Percentiles rank a stretch among this genome's conserved stretches.
phyloP scores from a whole-genome alignment of 2,113 vertebrate genomes.

The Bungarus multicinctus region DNA sequence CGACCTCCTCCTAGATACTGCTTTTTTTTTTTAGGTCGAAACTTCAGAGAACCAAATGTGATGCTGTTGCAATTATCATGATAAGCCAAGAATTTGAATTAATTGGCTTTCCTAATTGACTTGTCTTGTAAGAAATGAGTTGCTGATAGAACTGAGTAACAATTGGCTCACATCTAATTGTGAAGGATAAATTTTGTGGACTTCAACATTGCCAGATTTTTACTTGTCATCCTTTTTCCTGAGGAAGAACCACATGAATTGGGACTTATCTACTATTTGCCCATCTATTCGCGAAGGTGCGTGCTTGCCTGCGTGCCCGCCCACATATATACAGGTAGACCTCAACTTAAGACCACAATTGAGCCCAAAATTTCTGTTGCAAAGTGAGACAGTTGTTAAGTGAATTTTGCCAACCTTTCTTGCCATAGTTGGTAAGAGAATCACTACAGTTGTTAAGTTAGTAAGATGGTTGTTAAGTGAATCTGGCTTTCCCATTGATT shows the following conservation, averaged over 20 bases:
- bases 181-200: background rate
- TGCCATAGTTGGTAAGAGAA: too few relatives aligned
- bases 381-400: too few relatives aligned
- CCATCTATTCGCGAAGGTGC: background rate
- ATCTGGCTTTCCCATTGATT: too few relatives aligned
- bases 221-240: background rate
- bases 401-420: too few relatives aligned
- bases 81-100: background rate
- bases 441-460: too few relatives aligned
- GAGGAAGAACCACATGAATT: background rate
- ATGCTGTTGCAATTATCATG: background rate
- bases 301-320: background rate
- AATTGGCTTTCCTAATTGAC: background rate
- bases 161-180: background rate
- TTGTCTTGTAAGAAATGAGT: background rate
- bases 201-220: background rate
- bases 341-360: too few relatives aligned
- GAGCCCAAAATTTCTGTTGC: too few relatives aligned
- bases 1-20: background rate
- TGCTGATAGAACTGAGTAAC: background rate
- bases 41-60: background rate
- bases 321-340: background rate
- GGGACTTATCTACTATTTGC: background rate
- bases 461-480: too few relatives aligned
- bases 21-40: background rate